These are phyloP conservation scores for Philereme transversata DNA, from an alignment of 2,888 invertebrate genomes.

Conservation along the genomic window DNA sequence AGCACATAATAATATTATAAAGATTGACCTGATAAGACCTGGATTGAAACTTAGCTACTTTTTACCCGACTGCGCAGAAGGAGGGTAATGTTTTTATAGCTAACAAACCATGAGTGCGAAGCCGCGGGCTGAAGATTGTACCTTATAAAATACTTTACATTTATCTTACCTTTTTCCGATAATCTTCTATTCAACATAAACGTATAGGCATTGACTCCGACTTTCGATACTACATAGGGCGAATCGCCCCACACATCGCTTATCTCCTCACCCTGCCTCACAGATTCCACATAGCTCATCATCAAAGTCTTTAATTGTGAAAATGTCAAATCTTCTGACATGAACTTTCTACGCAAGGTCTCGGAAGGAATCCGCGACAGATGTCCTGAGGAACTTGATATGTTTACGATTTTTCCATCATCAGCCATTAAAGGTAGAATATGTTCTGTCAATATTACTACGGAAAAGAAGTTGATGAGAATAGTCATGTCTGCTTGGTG, in stretches of 20 bases:
- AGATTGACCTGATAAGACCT: too few relatives aligned
- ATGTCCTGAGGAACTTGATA: conserved; percentile 89
- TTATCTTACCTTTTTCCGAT: conserved; percentile 52
- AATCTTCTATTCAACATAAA: conserved; percentile 85
- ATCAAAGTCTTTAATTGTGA: conserved; percentile 83
- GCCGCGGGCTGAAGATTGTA: too few relatives aligned
- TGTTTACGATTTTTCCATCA: conserved; percentile 88
- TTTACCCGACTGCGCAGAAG: too few relatives aligned
- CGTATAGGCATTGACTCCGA: conserved; percentile 88
- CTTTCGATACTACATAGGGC: conserved; percentile 89
- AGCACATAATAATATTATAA: too few relatives aligned
- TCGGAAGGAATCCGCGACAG: conserved; percentile 84
- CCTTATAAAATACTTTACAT: too few relatives aligned
- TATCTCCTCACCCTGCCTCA: conserved; percentile 54
- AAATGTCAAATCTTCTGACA: conserved; percentile 77
- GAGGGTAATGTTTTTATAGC: too few relatives aligned
- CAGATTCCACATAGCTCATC: conserved; percentile 85
- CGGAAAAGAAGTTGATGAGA: conserved; percentile 63
- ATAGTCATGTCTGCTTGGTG: conserved; percentile 66
- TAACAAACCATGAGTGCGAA: too few relatives aligned
- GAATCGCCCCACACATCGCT: conserved; percentile 84
- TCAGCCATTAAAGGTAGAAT: conserved; percentile 87
- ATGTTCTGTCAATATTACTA: conserved; percentile 77
- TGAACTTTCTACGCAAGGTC: conserved; percentile 74
- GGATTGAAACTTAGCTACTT: too few relatives aligned